Percentiles rank a stretch among this genome's conserved stretches.
Conservation (phyloP, 2,888 invertebrate genomes). For the Nowickia ferox region DNA sequence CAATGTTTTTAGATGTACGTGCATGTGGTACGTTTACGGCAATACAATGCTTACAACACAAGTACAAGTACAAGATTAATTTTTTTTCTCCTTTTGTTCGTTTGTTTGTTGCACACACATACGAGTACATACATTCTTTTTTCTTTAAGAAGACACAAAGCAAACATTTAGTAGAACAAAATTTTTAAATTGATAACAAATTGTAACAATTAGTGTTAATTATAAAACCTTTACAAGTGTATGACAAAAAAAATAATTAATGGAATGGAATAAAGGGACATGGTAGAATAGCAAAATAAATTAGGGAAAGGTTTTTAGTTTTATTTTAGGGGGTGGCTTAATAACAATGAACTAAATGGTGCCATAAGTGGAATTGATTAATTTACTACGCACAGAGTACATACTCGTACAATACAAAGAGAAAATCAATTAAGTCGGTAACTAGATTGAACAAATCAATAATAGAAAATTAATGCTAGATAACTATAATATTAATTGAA, state of each 20-base stretch:
- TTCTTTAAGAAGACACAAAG: slow-evolving; percentile 10
- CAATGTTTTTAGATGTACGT: slow-evolving; percentile 60
- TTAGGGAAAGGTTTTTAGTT: neutral
- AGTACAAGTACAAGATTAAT: slow-evolving; percentile 52
- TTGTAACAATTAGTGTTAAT: slow-evolving; percentile 70
- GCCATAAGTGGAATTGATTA: neutral
- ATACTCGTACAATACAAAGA: too few relatives aligned
- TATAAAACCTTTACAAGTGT: slow-evolving; percentile 57
- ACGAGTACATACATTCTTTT: neutral
- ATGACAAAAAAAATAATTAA: slow-evolving; percentile 21
- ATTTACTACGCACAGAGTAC: neutral
- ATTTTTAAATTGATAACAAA: slow-evolving; percentile 64
- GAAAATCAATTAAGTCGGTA: neutral
- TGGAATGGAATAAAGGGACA: neutral
- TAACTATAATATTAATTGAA: slow-evolving; percentile 4
- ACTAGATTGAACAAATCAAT: neutral
- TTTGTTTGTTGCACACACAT: neutral
- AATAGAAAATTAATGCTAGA: neutral
- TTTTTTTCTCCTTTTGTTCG: neutral
- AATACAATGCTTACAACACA: slow-evolving; percentile 37
- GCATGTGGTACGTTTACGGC: slow-evolving; percentile 51
- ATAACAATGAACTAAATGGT: slow-evolving; percentile 3
- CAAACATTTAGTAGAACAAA: slow-evolving; percentile 42
- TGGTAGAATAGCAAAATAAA: neutral
- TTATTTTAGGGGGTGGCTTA: neutral